phyloP scores from a whole-genome alignment of 2,888 invertebrate species.

The Geotrupes spiniger region DNA sequence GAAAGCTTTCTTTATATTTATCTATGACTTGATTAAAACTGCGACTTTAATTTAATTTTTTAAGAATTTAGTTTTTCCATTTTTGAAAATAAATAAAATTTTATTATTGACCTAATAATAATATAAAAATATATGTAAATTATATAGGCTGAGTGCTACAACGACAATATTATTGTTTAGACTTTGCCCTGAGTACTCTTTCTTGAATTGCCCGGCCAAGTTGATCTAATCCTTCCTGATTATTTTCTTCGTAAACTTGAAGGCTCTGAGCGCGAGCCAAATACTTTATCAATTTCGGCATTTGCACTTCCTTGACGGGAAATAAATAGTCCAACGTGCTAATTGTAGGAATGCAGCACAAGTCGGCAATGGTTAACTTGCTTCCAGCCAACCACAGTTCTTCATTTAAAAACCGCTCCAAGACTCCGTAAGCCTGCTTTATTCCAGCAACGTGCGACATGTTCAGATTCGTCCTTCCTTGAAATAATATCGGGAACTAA shows the following conservation, averaged over 20 bases:
- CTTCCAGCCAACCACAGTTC: conserved; percentile 37
- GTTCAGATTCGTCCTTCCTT: conserved; percentile 8
- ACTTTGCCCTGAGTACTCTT: conserved; percentile 11
- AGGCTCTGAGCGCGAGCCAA: conserved; percentile 39
- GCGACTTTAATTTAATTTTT: too few relatives aligned
- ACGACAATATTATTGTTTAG: too few relatives aligned
- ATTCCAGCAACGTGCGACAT: conserved; percentile 4
- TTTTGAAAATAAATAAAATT: too few relatives aligned
- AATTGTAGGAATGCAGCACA: conserved; percentile 47
- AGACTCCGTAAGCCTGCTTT: conserved; percentile 37
- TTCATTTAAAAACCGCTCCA: conserved; percentile 39
- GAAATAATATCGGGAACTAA: conserved; percentile 17
- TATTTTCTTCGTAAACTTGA: conserved; percentile 38
- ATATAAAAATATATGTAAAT: too few relatives aligned
- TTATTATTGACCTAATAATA: too few relatives aligned
- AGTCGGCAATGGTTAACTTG: conserved; percentile 41
- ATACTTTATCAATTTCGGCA: conserved; percentile 49
- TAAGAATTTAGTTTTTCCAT: too few relatives aligned
- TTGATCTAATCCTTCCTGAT: conserved; percentile 26
- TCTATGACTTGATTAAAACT: too few relatives aligned
- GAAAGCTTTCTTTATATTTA: too few relatives aligned
- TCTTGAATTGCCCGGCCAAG: conserved; percentile 25
- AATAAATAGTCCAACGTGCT: conserved; percentile 50
- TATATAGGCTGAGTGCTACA: too few relatives aligned
- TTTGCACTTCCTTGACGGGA: conserved; percentile 45